Evolutionary conservation across 2,888 invertebrate species (phyloP).

Genomic region (Dermolepida albohirtum): DNA sequence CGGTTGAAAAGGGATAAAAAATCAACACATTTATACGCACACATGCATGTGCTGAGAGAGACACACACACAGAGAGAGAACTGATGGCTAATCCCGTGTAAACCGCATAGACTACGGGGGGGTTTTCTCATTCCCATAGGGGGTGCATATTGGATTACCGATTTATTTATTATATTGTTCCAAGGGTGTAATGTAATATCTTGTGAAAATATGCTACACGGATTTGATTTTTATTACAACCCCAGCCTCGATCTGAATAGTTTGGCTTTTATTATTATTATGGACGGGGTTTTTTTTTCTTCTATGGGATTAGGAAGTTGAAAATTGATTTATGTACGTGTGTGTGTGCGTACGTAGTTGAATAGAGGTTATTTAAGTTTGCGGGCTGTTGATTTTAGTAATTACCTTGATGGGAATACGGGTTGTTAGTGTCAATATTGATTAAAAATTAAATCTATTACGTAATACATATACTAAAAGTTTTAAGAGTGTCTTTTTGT

Average conservation of each 20-base stretch:
- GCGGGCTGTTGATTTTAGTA: too few relatives aligned
- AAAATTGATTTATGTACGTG: conserved; percentile 30
- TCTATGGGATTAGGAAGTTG: conserved; percentile 30
- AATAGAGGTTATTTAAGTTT: too few relatives aligned
- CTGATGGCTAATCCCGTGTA: conserved; percentile 62
- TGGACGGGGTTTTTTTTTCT: conserved; percentile 22
- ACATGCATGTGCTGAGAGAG: too few relatives aligned
- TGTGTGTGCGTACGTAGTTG: conserved; percentile 3
- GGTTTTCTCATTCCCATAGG: conserved; percentile 56
- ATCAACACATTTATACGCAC: neutral
- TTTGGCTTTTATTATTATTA: conserved; percentile 13
- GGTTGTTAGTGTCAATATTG: too few relatives aligned
- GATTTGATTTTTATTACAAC: conserved; percentile 54
- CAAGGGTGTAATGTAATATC: conserved; percentile 61
- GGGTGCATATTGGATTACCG: conserved; percentile 65
- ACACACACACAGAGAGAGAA: conserved; percentile 60
- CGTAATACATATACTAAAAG: too few relatives aligned
- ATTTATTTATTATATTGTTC: conserved; percentile 63
- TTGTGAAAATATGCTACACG: conserved; percentile 60
- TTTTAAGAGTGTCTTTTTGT: too few relatives aligned
- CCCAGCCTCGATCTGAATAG: conserved; percentile 8
- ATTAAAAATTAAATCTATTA: too few relatives aligned
- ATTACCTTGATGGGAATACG: too few relatives aligned
- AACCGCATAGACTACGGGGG: conserved; percentile 61
- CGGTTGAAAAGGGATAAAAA: conserved; percentile 39